phyloP scores from a whole-genome alignment of 2,113 vertebrate genomes.

The Mirza zaza region DNA sequence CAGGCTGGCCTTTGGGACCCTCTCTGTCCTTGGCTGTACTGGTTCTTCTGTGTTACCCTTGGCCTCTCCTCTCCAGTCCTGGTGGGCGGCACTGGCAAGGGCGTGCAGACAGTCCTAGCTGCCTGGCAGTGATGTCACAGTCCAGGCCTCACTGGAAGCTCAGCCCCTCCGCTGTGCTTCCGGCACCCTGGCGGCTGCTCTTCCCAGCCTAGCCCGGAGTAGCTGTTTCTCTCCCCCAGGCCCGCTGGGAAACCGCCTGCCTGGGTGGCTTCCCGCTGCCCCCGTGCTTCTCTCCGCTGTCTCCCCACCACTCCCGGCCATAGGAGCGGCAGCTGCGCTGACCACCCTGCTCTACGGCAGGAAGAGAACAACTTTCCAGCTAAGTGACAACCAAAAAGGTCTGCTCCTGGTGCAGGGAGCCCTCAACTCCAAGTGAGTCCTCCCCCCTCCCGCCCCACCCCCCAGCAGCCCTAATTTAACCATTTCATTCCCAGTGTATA shows the following conservation, averaged over 20 bases:
- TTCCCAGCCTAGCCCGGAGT: neutral
- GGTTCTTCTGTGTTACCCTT: neutral
- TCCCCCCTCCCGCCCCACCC: neutral
- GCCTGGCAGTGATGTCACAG: fast-evolving
- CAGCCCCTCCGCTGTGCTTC: fast-evolving
- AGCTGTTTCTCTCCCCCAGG: neutral
- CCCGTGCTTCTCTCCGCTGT: neutral
- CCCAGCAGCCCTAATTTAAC: neutral
- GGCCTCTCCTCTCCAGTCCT: neutral
- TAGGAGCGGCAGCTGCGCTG: neutral
- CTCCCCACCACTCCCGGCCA: neutral
- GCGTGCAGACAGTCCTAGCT: neutral
- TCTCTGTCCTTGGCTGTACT: neutral
- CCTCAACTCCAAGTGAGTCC: neutral
- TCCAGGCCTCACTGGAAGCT: fast-evolving
- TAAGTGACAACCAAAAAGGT: neutral
- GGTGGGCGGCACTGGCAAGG: neutral
- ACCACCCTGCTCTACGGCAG: neutral
- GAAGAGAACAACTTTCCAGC: neutral
- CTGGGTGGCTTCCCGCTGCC: neutral
- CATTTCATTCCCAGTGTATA: neutral
- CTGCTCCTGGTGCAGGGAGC: neutral
- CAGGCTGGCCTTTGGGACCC: neutral
- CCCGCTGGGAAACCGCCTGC: neutral
- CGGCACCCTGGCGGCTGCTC: fast-evolving